These are phyloP conservation scores for Sylvia borin DNA, from an alignment of 2,797 vertebrate species.

Conservation along the genomic window DNA sequence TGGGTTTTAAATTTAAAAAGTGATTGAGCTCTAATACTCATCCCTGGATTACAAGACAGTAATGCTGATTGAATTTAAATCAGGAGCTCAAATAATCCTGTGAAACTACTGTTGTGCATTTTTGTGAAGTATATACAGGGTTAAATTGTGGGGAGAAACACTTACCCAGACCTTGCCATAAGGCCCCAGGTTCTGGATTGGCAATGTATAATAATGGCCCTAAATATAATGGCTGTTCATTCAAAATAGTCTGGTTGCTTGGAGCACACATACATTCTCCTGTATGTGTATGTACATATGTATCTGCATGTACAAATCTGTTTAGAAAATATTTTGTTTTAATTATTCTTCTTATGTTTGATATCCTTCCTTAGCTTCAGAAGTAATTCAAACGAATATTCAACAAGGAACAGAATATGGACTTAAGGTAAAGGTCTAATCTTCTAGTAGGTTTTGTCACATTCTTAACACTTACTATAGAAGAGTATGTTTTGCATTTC, in stretches of 20 bases:
- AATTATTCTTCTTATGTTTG: background rate
- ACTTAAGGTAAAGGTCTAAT: constrained; percentile 77
- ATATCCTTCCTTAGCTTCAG: constrained; percentile 80
- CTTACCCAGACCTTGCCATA: background rate
- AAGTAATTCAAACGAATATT: constrained; percentile 84
- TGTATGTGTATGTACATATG: accelerated
- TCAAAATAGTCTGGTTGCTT: background rate
- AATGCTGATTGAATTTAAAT: background rate
- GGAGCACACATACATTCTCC: background rate
- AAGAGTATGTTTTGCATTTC: constrained; percentile 2
- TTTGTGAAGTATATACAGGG: background rate
- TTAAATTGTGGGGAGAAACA: background rate
- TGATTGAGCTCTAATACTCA: background rate
- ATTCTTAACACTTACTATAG: background rate
- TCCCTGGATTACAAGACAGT: background rate
- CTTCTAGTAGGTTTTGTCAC: background rate
- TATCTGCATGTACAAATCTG: background rate
- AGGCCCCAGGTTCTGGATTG: background rate
- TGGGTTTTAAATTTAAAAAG: background rate
- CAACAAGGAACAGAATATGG: constrained; percentile 79
- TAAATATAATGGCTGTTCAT: background rate
- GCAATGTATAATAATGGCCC: background rate
- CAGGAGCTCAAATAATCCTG: background rate
- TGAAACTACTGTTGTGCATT: background rate
- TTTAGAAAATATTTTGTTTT: background rate